Conservation (phyloP, 2,888 invertebrate genomes). For the Drosophila subsilvestris region DNA sequence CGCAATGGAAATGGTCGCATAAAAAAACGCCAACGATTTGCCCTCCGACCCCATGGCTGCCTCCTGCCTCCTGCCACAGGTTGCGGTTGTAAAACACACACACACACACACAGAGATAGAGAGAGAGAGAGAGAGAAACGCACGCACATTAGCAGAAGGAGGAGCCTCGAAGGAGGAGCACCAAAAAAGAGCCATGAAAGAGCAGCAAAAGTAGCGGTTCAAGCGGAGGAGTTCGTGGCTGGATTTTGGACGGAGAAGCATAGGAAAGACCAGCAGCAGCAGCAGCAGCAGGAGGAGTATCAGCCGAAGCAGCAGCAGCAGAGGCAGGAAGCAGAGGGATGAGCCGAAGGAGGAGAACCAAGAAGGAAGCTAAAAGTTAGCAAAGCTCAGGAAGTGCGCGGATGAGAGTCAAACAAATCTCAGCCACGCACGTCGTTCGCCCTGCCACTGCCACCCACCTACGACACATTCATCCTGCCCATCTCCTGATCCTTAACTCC, state of each 20-base stretch:
- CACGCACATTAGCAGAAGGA: slow-evolving; percentile 63
- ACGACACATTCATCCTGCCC: slow-evolving; percentile 9
- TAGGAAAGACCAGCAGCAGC: not conserved
- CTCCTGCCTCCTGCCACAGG: slow-evolving; percentile 34
- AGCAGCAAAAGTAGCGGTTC: not conserved
- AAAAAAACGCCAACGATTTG: slow-evolving; percentile 59
- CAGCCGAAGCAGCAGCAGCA: not conserved
- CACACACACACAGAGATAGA: slow-evolving; percentile 28
- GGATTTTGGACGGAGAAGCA: not conserved
- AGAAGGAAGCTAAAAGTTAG: slow-evolving; percentile 40
- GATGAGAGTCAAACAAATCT: slow-evolving; percentile 68
- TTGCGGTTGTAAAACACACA: slow-evolving; percentile 74
- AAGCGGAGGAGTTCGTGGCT: not conserved
- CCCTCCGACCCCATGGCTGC: slow-evolving; percentile 5
- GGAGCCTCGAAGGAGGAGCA: slow-evolving; percentile 4
- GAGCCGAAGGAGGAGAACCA: not conserved
- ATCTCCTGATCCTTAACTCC: not conserved
- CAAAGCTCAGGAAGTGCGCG: slow-evolving; percentile 48
- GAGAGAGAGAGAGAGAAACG: slow-evolving; percentile 15
- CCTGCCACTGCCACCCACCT: slow-evolving; percentile 30
- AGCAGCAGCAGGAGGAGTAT: not conserved
- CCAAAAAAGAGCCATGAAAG: not conserved
- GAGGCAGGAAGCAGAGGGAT: not conserved
- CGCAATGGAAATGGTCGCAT: slow-evolving; percentile 75
- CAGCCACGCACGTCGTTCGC: slow-evolving; percentile 69